Conservation (phyloP, 2,113 vertebrate species). For the Nesospiza acunhae region DNA sequence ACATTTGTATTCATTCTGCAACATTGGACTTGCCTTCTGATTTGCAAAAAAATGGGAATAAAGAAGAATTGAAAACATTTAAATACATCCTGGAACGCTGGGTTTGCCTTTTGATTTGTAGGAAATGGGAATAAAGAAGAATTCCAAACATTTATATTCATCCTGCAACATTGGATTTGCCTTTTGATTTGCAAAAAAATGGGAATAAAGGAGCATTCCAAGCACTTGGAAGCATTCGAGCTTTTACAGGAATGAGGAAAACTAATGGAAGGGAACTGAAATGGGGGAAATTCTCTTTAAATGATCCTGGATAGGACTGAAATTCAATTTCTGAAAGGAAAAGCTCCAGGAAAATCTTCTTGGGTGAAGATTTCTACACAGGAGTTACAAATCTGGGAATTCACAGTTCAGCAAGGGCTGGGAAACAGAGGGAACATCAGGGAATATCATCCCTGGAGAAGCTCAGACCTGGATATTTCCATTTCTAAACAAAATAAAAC, state of each 20-base stretch:
- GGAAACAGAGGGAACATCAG: not conserved
- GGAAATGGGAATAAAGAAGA: not conserved
- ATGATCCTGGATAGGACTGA: too few relatives aligned
- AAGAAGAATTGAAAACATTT: not conserved
- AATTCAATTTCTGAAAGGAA: not conserved
- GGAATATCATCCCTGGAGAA: not conserved
- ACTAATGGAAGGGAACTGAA: not conserved
- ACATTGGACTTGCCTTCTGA: fast-evolving
- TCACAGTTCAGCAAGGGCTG: not conserved
- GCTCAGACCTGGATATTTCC: not conserved
- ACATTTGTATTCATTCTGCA: fast-evolving
- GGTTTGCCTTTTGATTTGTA: too few relatives aligned
- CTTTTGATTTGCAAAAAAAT: not conserved
- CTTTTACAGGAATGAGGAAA: not conserved
- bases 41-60: not conserved
- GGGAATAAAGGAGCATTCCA: not conserved
- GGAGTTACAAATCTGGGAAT: not conserved
- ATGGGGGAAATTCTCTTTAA: not conserved
- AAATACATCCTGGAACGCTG: fast-evolving
- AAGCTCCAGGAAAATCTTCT: not conserved
- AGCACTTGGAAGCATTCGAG: not conserved
- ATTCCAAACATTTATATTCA: not conserved
- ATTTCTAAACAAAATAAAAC: not conserved
- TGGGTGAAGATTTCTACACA: not conserved
- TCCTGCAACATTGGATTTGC: fast-evolving